A percentile compares a stretch with the other conserved stretches of the same genome.
These are phyloP conservation scores for Microplitis demolitor DNA, from an alignment of 1,140 invertebrate genomes.

Conservation along the genomic window DNA sequence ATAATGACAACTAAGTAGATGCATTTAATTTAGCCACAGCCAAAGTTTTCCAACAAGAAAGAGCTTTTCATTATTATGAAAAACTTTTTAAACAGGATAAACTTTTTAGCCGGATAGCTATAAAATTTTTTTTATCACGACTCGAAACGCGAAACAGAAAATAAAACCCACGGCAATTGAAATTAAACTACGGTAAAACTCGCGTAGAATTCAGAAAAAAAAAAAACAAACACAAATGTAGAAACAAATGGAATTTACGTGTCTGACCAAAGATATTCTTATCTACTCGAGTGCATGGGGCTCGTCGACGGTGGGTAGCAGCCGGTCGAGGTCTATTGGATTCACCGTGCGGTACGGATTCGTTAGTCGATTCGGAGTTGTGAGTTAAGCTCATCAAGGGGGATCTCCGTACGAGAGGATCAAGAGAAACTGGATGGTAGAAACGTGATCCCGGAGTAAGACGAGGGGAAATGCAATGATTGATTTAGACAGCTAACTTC, in stretches of 20 bases:
- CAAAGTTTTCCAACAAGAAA: not conserved
- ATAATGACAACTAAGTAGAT: not conserved
- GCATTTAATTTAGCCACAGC: not conserved
- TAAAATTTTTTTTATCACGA: not conserved
- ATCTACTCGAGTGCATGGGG: not conserved
- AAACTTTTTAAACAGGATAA: not conserved
- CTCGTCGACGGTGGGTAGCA: too few relatives aligned
- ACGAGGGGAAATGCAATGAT: constrained; percentile 29
- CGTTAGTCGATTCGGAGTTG: constrained; percentile 25
- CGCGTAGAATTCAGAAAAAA: not conserved
- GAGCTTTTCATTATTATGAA: not conserved
- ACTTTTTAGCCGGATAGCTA: not conserved
- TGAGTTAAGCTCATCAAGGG: constrained; percentile 33
- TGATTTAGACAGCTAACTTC: constrained; percentile 36
- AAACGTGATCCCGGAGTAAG: constrained; percentile 28
- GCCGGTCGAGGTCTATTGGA: too few relatives aligned
- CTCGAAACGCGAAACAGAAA: too few relatives aligned
- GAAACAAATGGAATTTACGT: not conserved
- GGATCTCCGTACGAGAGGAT: constrained; percentile 24
- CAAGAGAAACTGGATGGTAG: constrained; percentile 19
- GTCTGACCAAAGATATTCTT: constrained; percentile 3
- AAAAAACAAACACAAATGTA: not conserved
- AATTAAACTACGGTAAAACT: not conserved
- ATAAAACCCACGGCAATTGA: not conserved
- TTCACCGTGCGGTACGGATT: not conserved